Conservation (phyloP, 64 coral and sea anemone species). For the Anthopleura sola region DNA sequence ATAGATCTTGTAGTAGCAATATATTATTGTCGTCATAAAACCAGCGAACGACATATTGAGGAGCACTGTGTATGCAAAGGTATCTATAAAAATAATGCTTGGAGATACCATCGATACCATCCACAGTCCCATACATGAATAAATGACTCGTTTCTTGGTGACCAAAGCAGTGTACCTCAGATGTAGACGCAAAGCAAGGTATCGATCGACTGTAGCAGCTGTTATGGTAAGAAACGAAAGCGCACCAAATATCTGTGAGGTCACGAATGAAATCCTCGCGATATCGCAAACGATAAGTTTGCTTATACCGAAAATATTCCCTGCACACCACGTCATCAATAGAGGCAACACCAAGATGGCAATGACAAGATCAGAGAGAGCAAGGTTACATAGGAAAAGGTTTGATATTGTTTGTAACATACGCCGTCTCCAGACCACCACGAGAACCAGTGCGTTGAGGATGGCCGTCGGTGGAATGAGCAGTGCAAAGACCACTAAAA, state of each 20-base stretch:
- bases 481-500: too few species aligned
- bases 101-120: not conserved
- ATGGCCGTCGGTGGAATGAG: not conserved
- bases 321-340: not conserved
- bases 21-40: too few species aligned
- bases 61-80: not conserved
- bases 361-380: not conserved
- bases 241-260: not conserved
- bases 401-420: not conserved
- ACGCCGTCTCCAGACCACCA: not conserved
- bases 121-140: not conserved
- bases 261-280: too few species aligned
- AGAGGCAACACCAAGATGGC: not conserved
- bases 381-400: not conserved
- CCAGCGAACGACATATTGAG: not conserved
- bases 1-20: not conserved
- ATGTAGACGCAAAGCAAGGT: not conserved
- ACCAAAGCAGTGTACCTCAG: not conserved
- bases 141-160: not conserved
- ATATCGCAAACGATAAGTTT: not conserved
- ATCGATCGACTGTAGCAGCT: constrained; percentile 6
- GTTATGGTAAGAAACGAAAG: constrained; percentile 2
- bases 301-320: not conserved
- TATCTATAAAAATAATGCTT: not conserved
- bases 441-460: not conserved